Percentiles rank a stretch among this genome's conserved stretches.
Evolutionary conservation across 2,113 vertebrate species (phyloP).

Genomic region (Anser cygnoides): DNA sequence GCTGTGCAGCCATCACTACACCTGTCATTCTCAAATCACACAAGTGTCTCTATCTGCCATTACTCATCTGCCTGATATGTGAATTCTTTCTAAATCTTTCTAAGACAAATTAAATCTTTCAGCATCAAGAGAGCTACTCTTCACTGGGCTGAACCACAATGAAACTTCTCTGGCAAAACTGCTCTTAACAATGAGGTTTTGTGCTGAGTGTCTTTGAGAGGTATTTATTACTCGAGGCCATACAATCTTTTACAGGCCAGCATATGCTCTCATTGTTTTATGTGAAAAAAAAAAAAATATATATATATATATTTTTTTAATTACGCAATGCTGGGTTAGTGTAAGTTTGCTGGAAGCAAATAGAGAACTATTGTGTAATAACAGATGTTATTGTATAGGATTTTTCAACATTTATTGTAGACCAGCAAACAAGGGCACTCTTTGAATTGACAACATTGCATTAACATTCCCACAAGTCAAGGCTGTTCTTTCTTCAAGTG

Average conservation of each 20-base stretch:
- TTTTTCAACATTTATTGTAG: conserved; percentile 51
- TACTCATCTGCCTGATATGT: not conserved
- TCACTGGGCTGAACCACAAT: conserved; percentile 70
- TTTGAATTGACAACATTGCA: conserved; percentile 20
- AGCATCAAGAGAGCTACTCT: conserved; percentile 63
- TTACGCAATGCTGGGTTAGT: conserved; percentile 45
- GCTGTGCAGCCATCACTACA: not conserved
- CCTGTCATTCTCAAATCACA: not conserved
- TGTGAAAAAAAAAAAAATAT: conserved; percentile 47
- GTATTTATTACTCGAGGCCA: conserved; percentile 79
- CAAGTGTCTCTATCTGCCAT: not conserved
- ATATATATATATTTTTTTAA: not conserved
- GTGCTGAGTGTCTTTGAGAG: conserved; percentile 77
- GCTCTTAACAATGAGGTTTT: conserved; percentile 83
- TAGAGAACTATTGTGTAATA: conserved; percentile 74
- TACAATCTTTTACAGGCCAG: conserved; percentile 70
- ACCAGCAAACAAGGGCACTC: not conserved
- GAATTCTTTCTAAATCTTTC: not conserved
- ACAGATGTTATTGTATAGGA: conserved; percentile 67
- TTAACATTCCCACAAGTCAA: not conserved
- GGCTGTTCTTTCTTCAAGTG: not conserved
- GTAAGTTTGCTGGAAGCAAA: conserved; percentile 60
- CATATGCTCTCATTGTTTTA: conserved; percentile 79
- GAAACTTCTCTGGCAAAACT: conserved; percentile 77
- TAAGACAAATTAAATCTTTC: conserved; percentile 74